Evolutionary conservation across 2,888 invertebrate species (phyloP).

Genomic region (Parascotia fuliginaria): DNA sequence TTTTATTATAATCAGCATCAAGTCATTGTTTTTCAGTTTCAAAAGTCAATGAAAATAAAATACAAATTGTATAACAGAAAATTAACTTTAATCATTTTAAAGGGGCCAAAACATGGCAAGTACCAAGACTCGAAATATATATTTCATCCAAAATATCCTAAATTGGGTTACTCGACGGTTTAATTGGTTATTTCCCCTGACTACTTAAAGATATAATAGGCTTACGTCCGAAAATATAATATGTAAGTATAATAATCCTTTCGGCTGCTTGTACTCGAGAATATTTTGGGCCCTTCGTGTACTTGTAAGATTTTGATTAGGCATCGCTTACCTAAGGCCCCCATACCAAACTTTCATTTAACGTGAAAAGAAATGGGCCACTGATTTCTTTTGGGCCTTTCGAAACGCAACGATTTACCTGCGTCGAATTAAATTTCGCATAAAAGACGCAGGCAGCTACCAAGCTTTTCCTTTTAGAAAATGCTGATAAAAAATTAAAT

Average conservation of each 20-base stretch:
- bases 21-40: not conserved
- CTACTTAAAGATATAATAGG: slow-evolving; percentile 17
- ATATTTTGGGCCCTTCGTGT: slow-evolving; percentile 2
- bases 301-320: slow-evolving; percentile 32
- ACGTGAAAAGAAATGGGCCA: slow-evolving; percentile 32
- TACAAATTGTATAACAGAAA: not conserved
- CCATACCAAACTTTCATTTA: slow-evolving; percentile 39
- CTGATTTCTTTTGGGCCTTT: slow-evolving; percentile 21
- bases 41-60: too few species aligned
- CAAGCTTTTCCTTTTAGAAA: too few species aligned
- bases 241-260: slow-evolving; percentile 9
- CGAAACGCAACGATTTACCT: slow-evolving; percentile 6
- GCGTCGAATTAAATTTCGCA: too few species aligned
- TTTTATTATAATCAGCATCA: too few species aligned
- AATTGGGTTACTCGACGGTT: slow-evolving; percentile 9
- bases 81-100: not conserved
- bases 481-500: too few species aligned
- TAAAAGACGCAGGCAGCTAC: too few species aligned
- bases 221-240: slow-evolving; percentile 15
- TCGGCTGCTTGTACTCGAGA: slow-evolving; percentile 7
- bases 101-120: slow-evolving; percentile 1
- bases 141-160: slow-evolving; percentile 7
- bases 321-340: slow-evolving; percentile 42
- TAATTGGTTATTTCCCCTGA: slow-evolving; percentile 17
- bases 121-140: too few species aligned